phyloP scores from a whole-genome alignment of 2,888 invertebrate genomes.

The Sepiola atlantica region DNA sequence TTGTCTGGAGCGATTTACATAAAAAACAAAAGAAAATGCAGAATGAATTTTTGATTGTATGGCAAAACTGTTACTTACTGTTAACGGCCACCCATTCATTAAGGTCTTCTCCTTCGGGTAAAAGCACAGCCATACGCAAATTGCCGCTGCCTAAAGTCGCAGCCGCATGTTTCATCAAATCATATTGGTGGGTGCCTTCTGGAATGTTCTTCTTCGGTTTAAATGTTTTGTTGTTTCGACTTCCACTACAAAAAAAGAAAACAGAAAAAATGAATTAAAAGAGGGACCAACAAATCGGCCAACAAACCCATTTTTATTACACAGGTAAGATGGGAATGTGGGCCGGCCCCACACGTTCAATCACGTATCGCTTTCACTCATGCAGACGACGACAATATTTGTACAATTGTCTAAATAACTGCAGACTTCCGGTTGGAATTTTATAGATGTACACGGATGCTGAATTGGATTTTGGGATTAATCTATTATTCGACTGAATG shows the following conservation, averaged over 20 bases:
- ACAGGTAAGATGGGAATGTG: too few species aligned
- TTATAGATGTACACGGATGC: too few species aligned
- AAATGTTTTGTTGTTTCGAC: conserved; percentile 85
- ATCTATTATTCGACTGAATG: too few species aligned
- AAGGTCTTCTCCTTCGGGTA: conserved; percentile 98
- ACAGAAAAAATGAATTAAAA: neutral
- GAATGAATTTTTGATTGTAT: too few species aligned
- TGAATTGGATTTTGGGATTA: too few species aligned
- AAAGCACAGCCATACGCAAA: conserved; percentile 93
- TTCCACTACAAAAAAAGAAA: conserved; percentile 63
- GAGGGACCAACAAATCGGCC: neutral
- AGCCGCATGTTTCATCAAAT: conserved; percentile 93
- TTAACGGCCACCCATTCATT: conserved; percentile 99
- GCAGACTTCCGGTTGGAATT: too few species aligned
- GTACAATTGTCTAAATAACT: too few species aligned
- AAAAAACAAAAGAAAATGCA: too few species aligned
- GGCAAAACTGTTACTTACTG: conserved; percentile 82
- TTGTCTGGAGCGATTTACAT: too few species aligned
- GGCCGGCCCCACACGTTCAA: too few species aligned
- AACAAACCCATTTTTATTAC: neutral
- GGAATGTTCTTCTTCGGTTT: conserved; percentile 99
- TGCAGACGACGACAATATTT: too few species aligned
- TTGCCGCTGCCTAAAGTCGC: conserved; percentile 98
- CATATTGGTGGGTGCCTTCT: conserved; percentile 98
- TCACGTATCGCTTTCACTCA: too few species aligned